These are phyloP conservation scores for Epizoanthus fatuus DNA, from an alignment of 92 coral and sea anemone species.

Conservation along the genomic window DNA sequence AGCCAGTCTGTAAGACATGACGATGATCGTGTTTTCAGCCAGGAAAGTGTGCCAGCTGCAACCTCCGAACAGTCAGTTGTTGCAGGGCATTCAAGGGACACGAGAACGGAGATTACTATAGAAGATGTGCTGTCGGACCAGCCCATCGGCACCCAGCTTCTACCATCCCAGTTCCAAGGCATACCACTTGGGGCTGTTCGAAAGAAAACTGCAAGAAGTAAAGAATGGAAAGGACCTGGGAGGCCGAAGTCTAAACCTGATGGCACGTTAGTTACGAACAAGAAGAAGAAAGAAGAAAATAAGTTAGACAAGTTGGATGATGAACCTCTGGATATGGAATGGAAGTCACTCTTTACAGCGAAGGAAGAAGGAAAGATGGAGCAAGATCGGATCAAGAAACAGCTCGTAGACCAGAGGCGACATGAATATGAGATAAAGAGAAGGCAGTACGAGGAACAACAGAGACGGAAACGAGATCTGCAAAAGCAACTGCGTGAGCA, in stretches of 20 bases:
- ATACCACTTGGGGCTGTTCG: slow-evolving; percentile 34
- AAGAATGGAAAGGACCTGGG: slow-evolving; percentile 29
- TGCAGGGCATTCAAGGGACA: not conserved
- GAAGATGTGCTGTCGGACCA: slow-evolving; percentile 39
- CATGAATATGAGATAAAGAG: slow-evolving; percentile 92
- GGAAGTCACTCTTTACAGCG: slow-evolving; percentile 16
- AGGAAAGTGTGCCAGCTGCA: not conserved
- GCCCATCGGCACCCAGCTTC: slow-evolving; percentile 34
- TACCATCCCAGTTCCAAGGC: slow-evolving; percentile 42
- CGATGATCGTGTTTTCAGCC: not conserved
- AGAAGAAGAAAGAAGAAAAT: slow-evolving; percentile 40
- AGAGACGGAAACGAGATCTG: slow-evolving; percentile 84
- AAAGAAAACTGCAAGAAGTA: slow-evolving; percentile 30
- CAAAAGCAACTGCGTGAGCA: slow-evolving; percentile 93
- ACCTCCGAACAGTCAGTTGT: slow-evolving; percentile 2
- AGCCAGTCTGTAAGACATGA: not conserved
- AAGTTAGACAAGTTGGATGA: slow-evolving; percentile 10
- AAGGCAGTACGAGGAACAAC: slow-evolving; percentile 96
- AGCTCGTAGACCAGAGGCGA: slow-evolving; percentile 75
- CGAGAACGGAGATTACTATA: slow-evolving; percentile 28
- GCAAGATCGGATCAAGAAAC: slow-evolving; percentile 73
- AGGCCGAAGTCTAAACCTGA: slow-evolving; percentile 22
- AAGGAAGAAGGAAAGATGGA: slow-evolving; percentile 45
- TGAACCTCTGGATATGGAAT: slow-evolving; percentile 18
- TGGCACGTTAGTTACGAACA: not conserved